Percentiles rank a stretch among this genome's conserved stretches.
phyloP scores from a whole-genome alignment of 2,113 vertebrate species.

The Cyprinus carpio region DNA sequence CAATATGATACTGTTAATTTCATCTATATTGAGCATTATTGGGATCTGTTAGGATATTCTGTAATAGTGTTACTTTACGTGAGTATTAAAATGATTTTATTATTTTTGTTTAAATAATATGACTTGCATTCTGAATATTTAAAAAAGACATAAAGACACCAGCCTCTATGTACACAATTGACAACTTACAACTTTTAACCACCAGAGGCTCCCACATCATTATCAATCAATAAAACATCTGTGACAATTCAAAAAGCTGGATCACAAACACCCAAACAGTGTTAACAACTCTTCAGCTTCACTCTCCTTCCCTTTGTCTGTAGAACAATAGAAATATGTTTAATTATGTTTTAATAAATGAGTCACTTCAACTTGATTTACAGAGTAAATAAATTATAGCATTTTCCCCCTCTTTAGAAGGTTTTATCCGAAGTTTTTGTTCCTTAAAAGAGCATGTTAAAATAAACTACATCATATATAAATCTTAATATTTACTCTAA shows the following conservation, averaged over 20 bases:
- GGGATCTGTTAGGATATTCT: neutral
- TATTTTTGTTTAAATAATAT: neutral
- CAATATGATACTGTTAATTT: neutral
- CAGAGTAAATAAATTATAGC: neutral
- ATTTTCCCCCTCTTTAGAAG: neutral
- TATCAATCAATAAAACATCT: slow-evolving; percentile 2
- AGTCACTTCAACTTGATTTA: neutral
- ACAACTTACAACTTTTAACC: neutral
- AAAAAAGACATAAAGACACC: neutral
- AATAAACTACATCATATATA: neutral
- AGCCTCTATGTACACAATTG: neutral
- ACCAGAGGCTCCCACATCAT: slow-evolving; percentile 25
- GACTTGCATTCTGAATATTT: neutral
- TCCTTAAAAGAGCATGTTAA: neutral
- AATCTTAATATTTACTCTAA: neutral
- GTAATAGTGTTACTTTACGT: neutral
- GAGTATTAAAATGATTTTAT: slow-evolving; percentile 13
- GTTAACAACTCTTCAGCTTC: too few relatives aligned
- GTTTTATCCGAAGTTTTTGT: too few relatives aligned
- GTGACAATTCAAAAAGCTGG: neutral
- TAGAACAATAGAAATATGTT: neutral
- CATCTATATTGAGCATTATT: neutral
- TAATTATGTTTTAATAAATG: too few relatives aligned
- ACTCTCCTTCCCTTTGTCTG: neutral
- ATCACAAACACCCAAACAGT: neutral